These are phyloP conservation scores for Sternotherus odoratus DNA, from an alignment of 2,797 vertebrate species.

Conservation along the genomic window DNA sequence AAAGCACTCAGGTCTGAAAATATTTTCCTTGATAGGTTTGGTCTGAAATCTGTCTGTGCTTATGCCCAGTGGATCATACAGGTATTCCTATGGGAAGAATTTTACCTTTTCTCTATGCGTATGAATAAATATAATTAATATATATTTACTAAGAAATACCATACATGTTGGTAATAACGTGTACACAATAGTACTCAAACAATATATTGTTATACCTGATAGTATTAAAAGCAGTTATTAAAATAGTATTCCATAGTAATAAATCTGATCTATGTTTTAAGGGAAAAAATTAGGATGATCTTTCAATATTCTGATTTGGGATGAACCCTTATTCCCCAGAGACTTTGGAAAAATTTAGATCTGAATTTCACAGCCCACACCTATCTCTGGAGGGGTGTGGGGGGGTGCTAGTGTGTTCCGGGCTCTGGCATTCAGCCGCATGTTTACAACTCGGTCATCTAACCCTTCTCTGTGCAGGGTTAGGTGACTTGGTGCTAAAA, in stretches of 20 bases:
- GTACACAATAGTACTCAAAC: not conserved
- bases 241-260: not conserved
- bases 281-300: not conserved
- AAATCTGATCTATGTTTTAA: not conserved
- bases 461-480: not conserved
- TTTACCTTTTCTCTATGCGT: constrained; percentile 14
- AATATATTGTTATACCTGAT: not conserved
- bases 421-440: not conserved
- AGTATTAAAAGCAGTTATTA: not conserved
- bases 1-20: constrained; percentile 15
- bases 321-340: not conserved
- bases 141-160: not conserved
- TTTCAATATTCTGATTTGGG: not conserved
- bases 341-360: constrained; percentile 24
- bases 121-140: not conserved
- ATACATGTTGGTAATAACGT: not conserved
- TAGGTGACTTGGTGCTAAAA: not conserved
- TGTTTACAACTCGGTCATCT: not conserved
- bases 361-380: accelerated
- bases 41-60: not conserved
- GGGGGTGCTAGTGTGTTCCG: not conserved
- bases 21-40: constrained; percentile 12
- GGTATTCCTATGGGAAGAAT: not conserved
- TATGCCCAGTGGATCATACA: not conserved
- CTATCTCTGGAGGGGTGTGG: not conserved